Percentiles rank a stretch among this genome's conserved stretches.
phyloP scores from a whole-genome alignment of 2,888 invertebrate genomes.

The Drosophila siamana region DNA sequence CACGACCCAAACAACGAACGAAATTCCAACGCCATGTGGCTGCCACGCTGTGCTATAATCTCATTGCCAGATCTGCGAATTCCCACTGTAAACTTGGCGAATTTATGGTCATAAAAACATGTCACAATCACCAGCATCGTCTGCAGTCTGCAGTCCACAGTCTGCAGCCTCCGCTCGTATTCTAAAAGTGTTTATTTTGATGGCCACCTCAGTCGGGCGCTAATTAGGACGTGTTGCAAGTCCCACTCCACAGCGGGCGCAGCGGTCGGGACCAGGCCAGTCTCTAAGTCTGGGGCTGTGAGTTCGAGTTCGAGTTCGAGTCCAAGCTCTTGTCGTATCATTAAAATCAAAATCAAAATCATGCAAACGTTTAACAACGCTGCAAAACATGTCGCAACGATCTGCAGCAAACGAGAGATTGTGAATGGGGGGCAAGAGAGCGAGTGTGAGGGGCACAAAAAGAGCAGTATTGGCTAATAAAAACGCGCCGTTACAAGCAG shows the following conservation, averaged over 20 bases:
- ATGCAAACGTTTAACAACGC: constrained; percentile 80
- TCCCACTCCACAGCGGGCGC: constrained; percentile 2
- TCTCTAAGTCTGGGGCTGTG: constrained; percentile 12
- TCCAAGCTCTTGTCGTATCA: constrained; percentile 53
- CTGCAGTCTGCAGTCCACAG: constrained; percentile 11
- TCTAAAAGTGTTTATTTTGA: constrained; percentile 83
- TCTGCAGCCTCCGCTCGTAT: constrained; percentile 60
- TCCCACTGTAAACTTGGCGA: constrained; percentile 71
- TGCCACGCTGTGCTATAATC: constrained; percentile 26
- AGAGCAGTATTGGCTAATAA: constrained; percentile 67
- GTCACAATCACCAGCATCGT: constrained; percentile 55
- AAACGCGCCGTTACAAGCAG: constrained; percentile 80
- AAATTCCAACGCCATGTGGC: constrained; percentile 12
- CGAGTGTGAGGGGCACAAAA: constrained; percentile 6
- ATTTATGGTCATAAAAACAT: constrained; percentile 70
- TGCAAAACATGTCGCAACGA: constrained; percentile 75
- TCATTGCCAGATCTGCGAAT: constrained; percentile 52
- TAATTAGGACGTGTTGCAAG: constrained; percentile 71
- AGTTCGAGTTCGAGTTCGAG: no score
- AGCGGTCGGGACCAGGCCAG: background rate
- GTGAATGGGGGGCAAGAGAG: background rate
- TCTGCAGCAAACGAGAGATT: constrained; percentile 17
- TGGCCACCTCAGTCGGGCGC: constrained; percentile 72
- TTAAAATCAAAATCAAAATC: constrained; percentile 75
- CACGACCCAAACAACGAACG: no score